A percentile compares a stretch with the other conserved stretches of the same genome.
phyloP scores from a whole-genome alignment of 2,113 vertebrate species.

The Opisthocomus hoazin region DNA sequence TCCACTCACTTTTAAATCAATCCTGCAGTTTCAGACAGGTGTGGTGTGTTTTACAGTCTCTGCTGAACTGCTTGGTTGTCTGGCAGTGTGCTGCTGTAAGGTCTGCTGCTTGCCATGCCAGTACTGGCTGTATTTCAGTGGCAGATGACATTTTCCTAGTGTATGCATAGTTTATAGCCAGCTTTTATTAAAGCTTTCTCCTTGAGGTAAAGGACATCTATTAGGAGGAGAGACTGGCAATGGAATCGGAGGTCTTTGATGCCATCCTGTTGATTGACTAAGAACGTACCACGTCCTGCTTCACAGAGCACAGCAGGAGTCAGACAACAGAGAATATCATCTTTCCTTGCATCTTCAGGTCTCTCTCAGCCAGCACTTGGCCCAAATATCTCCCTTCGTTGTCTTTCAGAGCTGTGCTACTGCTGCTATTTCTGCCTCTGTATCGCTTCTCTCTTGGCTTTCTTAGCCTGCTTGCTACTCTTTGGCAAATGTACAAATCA shows the following conservation, averaged over 20 bases:
- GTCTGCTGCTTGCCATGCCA: not conserved
- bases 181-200: slow-evolving; percentile 2
- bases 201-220: not conserved
- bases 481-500: not conserved
- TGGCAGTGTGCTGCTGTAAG: not conserved
- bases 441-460: not conserved
- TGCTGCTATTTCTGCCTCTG: not conserved
- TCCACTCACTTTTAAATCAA: not conserved
- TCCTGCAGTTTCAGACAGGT: not conserved
- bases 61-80: not conserved
- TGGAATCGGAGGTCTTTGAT: not conserved
- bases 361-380: not conserved
- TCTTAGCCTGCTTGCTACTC: not conserved
- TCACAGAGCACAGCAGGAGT: not conserved
- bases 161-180: not conserved
- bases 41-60: not conserved
- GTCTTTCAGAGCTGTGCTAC: not conserved
- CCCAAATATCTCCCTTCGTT: not conserved
- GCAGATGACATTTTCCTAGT: slow-evolving; percentile 14
- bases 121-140: not conserved
- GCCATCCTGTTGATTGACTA: not conserved
- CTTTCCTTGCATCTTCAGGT: not conserved
- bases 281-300: not conserved
- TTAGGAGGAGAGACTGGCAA: not conserved
- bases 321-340: not conserved